Percentiles rank a stretch among this genome's conserved stretches.
Conservation (phyloP, 2,797 vertebrate genomes). For the Dryobates pubescens region DNA sequence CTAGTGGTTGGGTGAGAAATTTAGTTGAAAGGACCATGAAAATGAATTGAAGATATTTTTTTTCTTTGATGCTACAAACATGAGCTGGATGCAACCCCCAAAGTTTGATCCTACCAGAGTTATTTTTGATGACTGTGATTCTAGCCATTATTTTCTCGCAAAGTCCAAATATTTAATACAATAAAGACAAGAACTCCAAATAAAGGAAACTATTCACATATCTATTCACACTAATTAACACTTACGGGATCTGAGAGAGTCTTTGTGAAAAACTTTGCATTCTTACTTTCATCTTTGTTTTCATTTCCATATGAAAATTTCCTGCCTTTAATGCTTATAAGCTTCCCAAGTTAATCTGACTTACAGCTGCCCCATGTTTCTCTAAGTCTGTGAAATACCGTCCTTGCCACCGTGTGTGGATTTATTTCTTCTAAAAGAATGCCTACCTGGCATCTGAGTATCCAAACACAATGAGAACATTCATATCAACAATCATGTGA, state of each 20-base stretch:
- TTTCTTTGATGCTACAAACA: background rate
- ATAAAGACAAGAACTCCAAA: background rate
- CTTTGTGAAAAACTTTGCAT: background rate
- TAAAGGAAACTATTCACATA: background rate
- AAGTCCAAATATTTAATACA: background rate
- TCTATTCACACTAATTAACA: slow-evolving; percentile 42
- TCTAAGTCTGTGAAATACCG: background rate
- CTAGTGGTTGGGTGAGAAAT: background rate
- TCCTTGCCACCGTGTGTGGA: background rate
- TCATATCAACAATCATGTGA: background rate
- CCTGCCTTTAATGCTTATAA: background rate
- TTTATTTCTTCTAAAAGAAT: background rate
- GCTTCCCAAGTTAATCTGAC: background rate
- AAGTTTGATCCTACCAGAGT: background rate
- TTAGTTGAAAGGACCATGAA: background rate
- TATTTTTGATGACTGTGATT: background rate
- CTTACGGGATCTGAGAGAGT: background rate
- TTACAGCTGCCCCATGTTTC: background rate
- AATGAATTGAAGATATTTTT: background rate
- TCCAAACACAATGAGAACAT: background rate
- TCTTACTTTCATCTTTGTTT: background rate
- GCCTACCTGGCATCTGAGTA: background rate
- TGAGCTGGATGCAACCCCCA: background rate
- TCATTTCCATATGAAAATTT: background rate
- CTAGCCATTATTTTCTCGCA: background rate